phyloP scores from a whole-genome alignment of 1,140 invertebrate species.

The Temnothorax nylanderi region DNA sequence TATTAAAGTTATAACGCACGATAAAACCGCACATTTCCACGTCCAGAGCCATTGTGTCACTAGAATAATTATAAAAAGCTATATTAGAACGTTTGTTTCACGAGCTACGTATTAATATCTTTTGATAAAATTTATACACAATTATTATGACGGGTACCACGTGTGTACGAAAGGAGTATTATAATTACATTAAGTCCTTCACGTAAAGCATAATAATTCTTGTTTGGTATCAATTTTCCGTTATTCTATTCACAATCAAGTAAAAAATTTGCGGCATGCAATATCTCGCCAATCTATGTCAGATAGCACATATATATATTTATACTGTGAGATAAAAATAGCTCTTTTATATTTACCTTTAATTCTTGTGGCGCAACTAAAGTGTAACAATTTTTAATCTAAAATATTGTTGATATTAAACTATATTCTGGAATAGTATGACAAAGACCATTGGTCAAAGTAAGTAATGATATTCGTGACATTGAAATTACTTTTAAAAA shows the following conservation, averaged over 20 bases:
- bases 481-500: not conserved
- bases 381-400: not conserved
- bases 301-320: not conserved
- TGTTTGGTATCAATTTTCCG: not conserved
- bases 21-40: slow-evolving; percentile 71
- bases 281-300: not conserved
- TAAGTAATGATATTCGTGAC: too few relatives aligned
- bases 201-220: not conserved
- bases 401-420: not conserved
- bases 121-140: too few relatives aligned
- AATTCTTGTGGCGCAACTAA: not conserved
- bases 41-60: slow-evolving; percentile 74
- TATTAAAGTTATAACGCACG: slow-evolving; percentile 65
- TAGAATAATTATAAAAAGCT: slow-evolving; percentile 49
- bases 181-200: not conserved
- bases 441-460: too few relatives aligned
- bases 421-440: too few relatives aligned
- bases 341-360: not conserved
- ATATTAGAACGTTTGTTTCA: not conserved
- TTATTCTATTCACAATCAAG: not conserved
- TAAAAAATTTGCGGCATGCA: not conserved
- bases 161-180: not conserved
- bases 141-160: too few relatives aligned
- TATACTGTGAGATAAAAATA: not conserved
- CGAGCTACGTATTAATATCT: not conserved